phyloP scores from a whole-genome alignment of 2,113 vertebrate species.

The Brachypteracias leptosomus region DNA sequence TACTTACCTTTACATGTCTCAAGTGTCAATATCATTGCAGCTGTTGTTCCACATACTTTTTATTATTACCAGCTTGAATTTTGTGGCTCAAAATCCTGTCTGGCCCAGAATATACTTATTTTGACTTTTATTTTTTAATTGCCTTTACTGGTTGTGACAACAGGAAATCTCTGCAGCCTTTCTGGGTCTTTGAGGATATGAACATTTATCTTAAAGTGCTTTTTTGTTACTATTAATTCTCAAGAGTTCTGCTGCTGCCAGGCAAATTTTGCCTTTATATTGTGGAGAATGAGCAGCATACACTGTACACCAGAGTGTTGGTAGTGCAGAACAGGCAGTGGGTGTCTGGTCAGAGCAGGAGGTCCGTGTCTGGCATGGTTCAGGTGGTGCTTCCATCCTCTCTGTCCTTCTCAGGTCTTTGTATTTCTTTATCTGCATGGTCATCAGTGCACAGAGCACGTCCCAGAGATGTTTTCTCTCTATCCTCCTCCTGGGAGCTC shows the following conservation, averaged over 20 bases:
- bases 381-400: not conserved
- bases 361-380: not conserved
- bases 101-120: not conserved
- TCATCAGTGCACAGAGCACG: not conserved
- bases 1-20: not conserved
- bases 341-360: not conserved
- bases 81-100: not conserved
- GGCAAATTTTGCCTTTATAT: not conserved
- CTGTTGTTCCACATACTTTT: not conserved
- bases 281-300: not conserved
- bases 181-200: not conserved
- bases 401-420: not conserved
- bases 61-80: not conserved
- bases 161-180: not conserved
- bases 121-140: not conserved
- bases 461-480: not conserved
- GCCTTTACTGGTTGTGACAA: not conserved
- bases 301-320: not conserved
- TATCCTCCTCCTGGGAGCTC: not conserved
- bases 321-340: not conserved
- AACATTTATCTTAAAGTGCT: not conserved
- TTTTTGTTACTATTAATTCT: constrained; percentile 1
- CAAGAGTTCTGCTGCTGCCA: not conserved
- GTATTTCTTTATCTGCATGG: not conserved
- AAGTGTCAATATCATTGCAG: not conserved